Evolutionary conservation across 2,888 invertebrate genomes (phyloP), one percentile per base, ranked within the genome.

Genomic region (Buathra laborator): DNA sequence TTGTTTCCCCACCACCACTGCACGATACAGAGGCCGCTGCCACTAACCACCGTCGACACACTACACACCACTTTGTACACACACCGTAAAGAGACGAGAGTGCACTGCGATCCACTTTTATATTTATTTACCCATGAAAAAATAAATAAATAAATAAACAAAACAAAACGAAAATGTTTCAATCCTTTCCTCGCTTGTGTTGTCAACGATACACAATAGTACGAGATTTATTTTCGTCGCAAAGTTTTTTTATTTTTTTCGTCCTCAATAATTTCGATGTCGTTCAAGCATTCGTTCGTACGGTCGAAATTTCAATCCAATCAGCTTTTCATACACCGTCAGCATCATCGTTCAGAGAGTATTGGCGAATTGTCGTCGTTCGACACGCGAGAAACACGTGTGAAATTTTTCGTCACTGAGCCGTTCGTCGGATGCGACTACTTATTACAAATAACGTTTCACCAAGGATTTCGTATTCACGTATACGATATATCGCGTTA

Each of bases 251-350:
- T 6, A 48, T 10, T 32, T n/a, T 29, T 14, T 3, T 37, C 32
- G 46, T 66, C 46, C 70, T 85, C 56, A 81, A 75, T 85, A 59
- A 51, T 74, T 53, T 66, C 82, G 79, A 79, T 72, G 85, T 46
- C 85, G 85, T 59, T 82, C 79, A 82, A 79, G 82, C 46, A 82
- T 72, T 71, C 66, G 62, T 59, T 59, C 79, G 76, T 71, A 76
- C 16, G 82, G 56, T 64, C 85, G 75, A 79, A 79, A 76, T 79
- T 82, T 82, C 76, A 76, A 64, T 79, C 71, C 79, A 24, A 85
- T 24, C 16, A 71, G 66, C 29, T 76, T 80, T n/a, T 56, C 71
- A 32, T 44, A 76, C 66, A 76, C 43, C 74, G 56, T 70, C 16
- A 82, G 67, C 77, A 81, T 76, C 85, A 76, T 85, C 72, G 70